These are phyloP conservation scores for Gymnorhina tibicen DNA, from an alignment of 2,113 vertebrate species.

Conservation along the genomic window DNA sequence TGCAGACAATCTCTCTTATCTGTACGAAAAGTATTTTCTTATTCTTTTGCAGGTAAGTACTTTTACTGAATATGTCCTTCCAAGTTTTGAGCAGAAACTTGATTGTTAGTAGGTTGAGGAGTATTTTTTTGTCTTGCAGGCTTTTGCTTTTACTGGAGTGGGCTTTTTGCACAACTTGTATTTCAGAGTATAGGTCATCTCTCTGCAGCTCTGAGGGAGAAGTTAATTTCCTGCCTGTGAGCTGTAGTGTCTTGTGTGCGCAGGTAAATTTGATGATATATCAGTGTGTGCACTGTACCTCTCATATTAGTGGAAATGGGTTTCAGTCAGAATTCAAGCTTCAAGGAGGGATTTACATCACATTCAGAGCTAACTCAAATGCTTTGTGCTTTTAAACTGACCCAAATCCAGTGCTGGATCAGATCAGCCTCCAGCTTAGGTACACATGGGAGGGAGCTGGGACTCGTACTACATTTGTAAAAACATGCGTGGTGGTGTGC, in stretches of 20 bases:
- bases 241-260: accelerated
- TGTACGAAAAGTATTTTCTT: neutral
- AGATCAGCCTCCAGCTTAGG: neutral
- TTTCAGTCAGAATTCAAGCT: neutral
- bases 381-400: neutral
- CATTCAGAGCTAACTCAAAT: neutral
- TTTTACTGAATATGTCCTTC: accelerated
- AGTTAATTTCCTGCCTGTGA: neutral
- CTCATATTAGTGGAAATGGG: neutral
- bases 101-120: neutral
- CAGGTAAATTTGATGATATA: neutral
- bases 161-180: neutral
- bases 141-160: neutral
- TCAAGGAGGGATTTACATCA: neutral
- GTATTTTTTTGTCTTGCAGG: neutral
- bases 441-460: neutral
- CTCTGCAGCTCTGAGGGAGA: neutral
- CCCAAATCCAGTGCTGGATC: neutral
- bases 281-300: neutral
- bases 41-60: neutral
- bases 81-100: neutral
- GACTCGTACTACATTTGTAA: neutral
- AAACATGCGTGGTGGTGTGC: neutral
- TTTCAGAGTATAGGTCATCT: neutral
- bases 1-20: neutral